These are phyloP conservation scores for Callyntrura sp. DNA, from an alignment of 2,888 invertebrate genomes.

Conservation along the genomic window DNA sequence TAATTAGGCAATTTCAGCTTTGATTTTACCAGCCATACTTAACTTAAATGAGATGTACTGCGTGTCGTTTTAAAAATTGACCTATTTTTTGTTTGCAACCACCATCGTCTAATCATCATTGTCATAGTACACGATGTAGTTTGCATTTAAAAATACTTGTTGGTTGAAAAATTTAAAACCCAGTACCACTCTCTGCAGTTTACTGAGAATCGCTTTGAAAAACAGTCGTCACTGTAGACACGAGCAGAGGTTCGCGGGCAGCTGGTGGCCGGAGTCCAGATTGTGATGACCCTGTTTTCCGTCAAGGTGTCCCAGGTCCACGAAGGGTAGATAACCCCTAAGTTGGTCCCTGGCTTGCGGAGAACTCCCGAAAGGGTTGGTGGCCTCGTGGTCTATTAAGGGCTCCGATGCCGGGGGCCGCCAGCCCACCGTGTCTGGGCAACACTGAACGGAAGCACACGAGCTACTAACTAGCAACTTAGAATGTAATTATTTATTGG, in stretches of 20 bases:
- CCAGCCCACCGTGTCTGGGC: no score
- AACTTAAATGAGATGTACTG: slow-evolving; percentile 7
- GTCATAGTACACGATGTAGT: neutral
- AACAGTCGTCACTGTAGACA: neutral
- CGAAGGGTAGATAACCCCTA: no score
- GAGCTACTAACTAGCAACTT: neutral
- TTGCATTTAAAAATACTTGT: slow-evolving; percentile 10
- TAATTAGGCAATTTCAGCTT: slow-evolving; percentile 22
- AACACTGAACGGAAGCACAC: neutral
- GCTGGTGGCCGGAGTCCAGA: no score
- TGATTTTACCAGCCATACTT: neutral
- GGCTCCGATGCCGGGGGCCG: no score
- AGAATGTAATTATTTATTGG: slow-evolving; percentile 67
- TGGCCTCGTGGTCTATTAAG: no score
- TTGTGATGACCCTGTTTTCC: no score
- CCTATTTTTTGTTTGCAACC: neutral
- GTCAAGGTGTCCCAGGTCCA: no score
- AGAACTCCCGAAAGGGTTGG: no score
- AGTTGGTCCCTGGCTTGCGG: no score
- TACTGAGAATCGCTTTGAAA: neutral
- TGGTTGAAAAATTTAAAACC: neutral
- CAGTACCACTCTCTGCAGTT: neutral
- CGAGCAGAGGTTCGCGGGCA: no score
- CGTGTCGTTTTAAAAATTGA: neutral
- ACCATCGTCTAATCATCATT: neutral